phyloP scores from a whole-genome alignment of 2,797 vertebrate genomes.

The Hozukius guyotensis region DNA sequence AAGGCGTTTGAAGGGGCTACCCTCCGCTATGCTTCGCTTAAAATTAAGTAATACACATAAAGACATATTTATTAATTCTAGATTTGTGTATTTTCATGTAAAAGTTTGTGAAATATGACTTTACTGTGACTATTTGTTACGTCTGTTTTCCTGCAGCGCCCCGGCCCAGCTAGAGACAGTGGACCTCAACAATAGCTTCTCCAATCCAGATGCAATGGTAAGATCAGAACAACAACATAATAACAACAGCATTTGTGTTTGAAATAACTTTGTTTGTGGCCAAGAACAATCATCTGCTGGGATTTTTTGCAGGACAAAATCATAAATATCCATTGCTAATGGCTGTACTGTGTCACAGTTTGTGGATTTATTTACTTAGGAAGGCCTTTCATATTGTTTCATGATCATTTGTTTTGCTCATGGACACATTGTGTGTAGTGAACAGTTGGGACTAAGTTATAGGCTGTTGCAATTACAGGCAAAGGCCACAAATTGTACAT shows the following conservation, averaged over 20 bases:
- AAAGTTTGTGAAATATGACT: background rate
- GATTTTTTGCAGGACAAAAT: background rate
- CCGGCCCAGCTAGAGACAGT: conserved; percentile 89
- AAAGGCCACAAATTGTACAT: background rate
- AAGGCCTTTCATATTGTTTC: background rate
- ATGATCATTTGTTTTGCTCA: background rate
- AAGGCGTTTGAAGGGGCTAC: conserved; percentile 97
- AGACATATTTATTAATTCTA: background rate
- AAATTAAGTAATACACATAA: conserved; percentile 86
- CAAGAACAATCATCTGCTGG: background rate
- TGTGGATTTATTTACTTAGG: background rate
- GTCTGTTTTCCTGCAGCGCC: conserved; percentile 77
- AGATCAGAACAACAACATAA: conserved; percentile 33
- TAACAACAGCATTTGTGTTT: background rate
- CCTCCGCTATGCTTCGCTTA: conserved; percentile 93
- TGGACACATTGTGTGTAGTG: background rate
- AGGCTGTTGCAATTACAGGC: background rate
- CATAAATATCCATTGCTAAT: background rate
- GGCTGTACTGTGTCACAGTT: background rate
- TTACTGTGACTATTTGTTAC: background rate
- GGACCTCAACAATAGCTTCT: conserved; percentile 90
- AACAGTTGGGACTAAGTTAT: background rate
- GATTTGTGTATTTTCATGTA: background rate
- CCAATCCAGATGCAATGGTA: conserved; percentile 93
- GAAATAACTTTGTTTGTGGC: background rate